Evolutionary conservation across 2,113 vertebrate species (phyloP), one percentile per base, ranked within the genome.

Genomic region (Macrotus californicus): DNA sequence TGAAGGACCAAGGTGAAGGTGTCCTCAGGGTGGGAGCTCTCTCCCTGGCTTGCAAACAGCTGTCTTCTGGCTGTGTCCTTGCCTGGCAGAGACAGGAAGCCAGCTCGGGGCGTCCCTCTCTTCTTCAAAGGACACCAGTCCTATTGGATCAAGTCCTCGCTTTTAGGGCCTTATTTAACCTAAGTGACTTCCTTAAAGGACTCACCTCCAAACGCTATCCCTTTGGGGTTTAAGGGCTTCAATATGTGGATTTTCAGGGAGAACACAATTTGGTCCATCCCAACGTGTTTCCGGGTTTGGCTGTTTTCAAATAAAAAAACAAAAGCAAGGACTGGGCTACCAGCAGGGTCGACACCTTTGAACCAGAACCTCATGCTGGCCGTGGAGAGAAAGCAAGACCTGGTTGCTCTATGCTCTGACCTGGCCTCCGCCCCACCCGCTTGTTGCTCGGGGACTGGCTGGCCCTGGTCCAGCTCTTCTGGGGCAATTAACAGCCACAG

Each of bases 401-500:
- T 34, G 39, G 13, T 24, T 36, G 21, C 59, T 26, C 6, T 56
- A 82, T 0, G 26, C 22, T 64, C 50, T 29, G 3, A 22, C 41
- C 39, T 81, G 52, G 66, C 50, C 84, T 88, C 48, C 4, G 9
- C 29, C 83, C 7, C 56, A n/a, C 13, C 19, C 0, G 0, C 59
- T 41, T 43, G 52, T 88, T 50, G 81, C 21, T 34, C 48, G 0
- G 0, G 59, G 77, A 50, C 46, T 72, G 46, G 56, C 1, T 31
- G 90, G 90, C 87, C 64, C 36, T 6, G 0, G 0, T 46, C 88
- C 67, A 72, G 59, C 26, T 85, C 76, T 6, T 41, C 26, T 52
- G 52, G 94, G 46, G n/a, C 86, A 82, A 69, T 91, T 91, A 96
- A 73, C 29, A 86, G 61, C 48, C 43, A 64, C 93, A 69, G 94